Conservation (phyloP, 2,888 invertebrate species). For the Meganola albula region DNA sequence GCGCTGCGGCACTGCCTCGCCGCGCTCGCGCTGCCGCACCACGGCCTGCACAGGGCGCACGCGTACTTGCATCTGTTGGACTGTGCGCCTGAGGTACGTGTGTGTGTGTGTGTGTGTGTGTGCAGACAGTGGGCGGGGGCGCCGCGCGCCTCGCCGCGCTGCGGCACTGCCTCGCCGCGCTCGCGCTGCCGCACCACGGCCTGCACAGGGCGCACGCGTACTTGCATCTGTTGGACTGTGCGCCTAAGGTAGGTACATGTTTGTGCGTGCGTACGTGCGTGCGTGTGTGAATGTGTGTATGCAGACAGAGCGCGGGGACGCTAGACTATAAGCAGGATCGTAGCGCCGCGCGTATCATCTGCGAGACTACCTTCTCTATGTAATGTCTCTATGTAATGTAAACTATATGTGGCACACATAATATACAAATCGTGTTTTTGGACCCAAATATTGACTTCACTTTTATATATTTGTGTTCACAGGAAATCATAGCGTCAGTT, state of each 20-base stretch:
- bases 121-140: background rate
- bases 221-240: constrained; percentile 89
- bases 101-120: too few relatives aligned
- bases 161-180: constrained; percentile 38
- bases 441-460: too few relatives aligned
- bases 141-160: background rate
- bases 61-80: constrained; percentile 93
- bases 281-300: too few relatives aligned
- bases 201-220: constrained; percentile 93
- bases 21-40: constrained; percentile 58
- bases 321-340: too few relatives aligned
- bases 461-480: constrained; percentile 27
- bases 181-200: constrained; percentile 56
- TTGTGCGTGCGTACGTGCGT: too few relatives aligned
- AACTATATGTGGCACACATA: too few relatives aligned
- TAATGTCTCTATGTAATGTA: too few relatives aligned
- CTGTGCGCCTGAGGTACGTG: constrained; percentile 89
- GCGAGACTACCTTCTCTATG: too few relatives aligned
- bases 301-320: too few relatives aligned
- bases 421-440: too few relatives aligned
- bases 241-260: constrained; percentile 89
- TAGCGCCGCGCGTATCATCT: too few relatives aligned
- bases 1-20: constrained; percentile 61
- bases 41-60: constrained; percentile 88
- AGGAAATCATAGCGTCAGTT: constrained; percentile 90